phyloP scores from a whole-genome alignment of 2,888 invertebrate species.

The Conchocele bisecta region DNA sequence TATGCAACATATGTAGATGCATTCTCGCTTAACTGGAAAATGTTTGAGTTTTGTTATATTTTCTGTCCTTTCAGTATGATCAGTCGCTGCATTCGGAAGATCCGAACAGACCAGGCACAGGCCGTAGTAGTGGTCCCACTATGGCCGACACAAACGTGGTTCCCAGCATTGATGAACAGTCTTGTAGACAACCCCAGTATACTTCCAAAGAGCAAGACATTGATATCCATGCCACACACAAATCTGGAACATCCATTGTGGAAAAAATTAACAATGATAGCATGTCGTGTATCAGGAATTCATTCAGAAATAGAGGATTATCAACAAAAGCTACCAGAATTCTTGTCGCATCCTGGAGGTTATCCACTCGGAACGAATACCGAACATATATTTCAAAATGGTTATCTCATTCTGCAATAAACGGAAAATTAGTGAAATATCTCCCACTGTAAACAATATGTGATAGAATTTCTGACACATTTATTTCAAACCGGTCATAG shows the following conservation, averaged over 20 bases:
- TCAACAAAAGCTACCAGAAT: slow-evolving; percentile 15
- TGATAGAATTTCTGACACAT: slow-evolving; percentile 25
- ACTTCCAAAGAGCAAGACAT: slow-evolving; percentile 6
- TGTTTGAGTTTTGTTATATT: slow-evolving; percentile 2
- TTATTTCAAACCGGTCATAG: slow-evolving; percentile 12
- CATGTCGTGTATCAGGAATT: slow-evolving; percentile 17
- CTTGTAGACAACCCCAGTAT: slow-evolving; percentile 19
- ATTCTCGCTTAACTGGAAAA: slow-evolving; percentile 35
- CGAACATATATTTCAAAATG: slow-evolving; percentile 14
- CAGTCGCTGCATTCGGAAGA: slow-evolving; percentile 21
- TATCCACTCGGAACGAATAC: slow-evolving; percentile 17
- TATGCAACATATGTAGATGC: slow-evolving; percentile 33
- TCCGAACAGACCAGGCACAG: slow-evolving; percentile 3
- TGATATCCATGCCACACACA: slow-evolving; percentile 1
- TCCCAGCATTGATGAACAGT: slow-evolving; percentile 4
- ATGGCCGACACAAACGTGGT: slow-evolving; percentile 18
- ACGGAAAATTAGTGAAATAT: slow-evolving; percentile 15
- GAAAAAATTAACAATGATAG: slow-evolving; percentile 7
- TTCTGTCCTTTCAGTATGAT: slow-evolving; percentile 39
- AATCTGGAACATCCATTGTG: slow-evolving; percentile 15
- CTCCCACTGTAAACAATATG: slow-evolving; percentile 8
- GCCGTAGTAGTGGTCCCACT: slow-evolving; percentile 11
- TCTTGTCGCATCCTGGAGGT: slow-evolving; percentile 9
- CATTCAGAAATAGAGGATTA: slow-evolving; percentile 13
- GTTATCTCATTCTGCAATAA: slow-evolving; percentile 23